Evolutionary conservation across 2,888 invertebrate genomes (phyloP), one percentile per base, ranked within the genome.

Genomic region (Lottia scabra): DNA sequence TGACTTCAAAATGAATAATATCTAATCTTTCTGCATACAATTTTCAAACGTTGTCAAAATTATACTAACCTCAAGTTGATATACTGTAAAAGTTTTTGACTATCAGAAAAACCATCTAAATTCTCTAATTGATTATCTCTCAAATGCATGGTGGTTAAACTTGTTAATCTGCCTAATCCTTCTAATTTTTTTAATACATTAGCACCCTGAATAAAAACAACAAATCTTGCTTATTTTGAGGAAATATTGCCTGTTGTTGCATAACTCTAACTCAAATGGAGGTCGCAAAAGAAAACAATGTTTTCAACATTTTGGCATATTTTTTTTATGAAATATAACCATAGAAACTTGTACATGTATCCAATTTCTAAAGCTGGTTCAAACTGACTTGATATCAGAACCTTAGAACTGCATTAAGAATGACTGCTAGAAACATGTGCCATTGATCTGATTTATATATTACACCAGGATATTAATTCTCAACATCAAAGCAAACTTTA

Each of bases 81-180:
- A 75, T 89, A 89, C 70, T 89, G 88, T 67, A 90, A 80, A 68
- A 81, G 78, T 70, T 81, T 83, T 68, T 85, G 82, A 5, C 81
- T 79, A 46, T 87, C 88, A 23, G 86, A 76, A 74, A 89, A 89
- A 5, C 89, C 89, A 70, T 89, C 87, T 5, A 89, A 79, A 62
- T 78, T 83, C 67, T 85, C 83, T 10, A 90, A 71, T 71, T 88
- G 86, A 75, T 90, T 90, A 65, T 88, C 88, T 67, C 90, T 77
- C 27, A 90, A 80, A 77, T 90, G 89, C 43, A 90, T 75, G 5
- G 88, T 88, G 16, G 86, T 83, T 23, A 90, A 78, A 67, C 81
- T 81, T 23, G 76, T 78, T 26, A 90, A 78, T n/a, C 84, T 73
- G 23, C 84, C 81, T 73, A 90, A 70, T 27, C 88, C 89, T 71